Evolutionary conservation across 2,113 vertebrate species (phyloP), one percentile per base, ranked within the genome.

Genomic region (Channa argus): DNA sequence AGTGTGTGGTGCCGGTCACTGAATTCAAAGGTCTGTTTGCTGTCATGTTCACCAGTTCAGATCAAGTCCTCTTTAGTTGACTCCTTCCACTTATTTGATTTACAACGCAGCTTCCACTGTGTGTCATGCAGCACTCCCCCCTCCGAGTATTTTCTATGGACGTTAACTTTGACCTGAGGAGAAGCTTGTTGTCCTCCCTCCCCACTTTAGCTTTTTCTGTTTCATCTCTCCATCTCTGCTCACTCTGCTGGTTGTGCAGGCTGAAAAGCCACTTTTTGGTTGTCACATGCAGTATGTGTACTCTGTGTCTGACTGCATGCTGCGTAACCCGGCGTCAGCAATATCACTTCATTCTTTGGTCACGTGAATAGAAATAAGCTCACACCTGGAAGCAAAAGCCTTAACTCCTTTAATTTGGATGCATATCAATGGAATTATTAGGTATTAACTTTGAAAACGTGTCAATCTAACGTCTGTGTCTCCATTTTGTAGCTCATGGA

Each of bases 21-120:
- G 58, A 93, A 69, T 78, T 63, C 81, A 95, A 94, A 94, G 94
- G 94, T 95, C 93, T 93, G 94, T 94, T 80, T 87, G 73, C 86
- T 77, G 84, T 84, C 86, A 65, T 75, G 8, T 82, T 91, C 79
- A 89, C 88, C 78, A 64, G 77, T 86, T 82, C 82, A 85, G 80
- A 88, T 61, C 80, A 62, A 66, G 84, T 46, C 79, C 77, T 87
- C 77, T 39, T 89, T 85, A 81, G 88, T 89, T 89, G 49, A 53
- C 83, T 87, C 86, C 82, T 78, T 4, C 85, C 81, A 89, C 88
- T 78, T 88, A 52, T 92, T 91, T 90, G 49, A 66, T 84, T 93
- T 90, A 70, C 74, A 67, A 60, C 75, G 81, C 88, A 77, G 88
- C 90, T 89, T 88, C 74, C 77, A 24, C 78, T 49, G 47, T 63